A percentile compares a stretch with the other conserved stretches of the same genome.
These are phyloP conservation scores for Limnothrissa miodon DNA, from an alignment of 2,113 vertebrate species.

Conservation along the genomic window DNA sequence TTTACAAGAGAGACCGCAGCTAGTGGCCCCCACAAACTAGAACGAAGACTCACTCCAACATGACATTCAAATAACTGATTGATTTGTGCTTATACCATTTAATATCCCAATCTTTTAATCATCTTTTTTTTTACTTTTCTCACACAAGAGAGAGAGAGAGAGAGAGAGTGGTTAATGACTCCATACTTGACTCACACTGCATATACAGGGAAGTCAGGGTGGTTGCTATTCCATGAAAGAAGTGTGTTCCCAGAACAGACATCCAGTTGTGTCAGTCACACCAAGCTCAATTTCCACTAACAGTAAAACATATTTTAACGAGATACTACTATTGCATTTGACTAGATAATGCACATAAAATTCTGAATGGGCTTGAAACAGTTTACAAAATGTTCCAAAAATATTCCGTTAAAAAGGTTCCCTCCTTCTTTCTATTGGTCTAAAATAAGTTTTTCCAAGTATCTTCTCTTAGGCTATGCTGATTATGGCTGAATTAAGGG, in stretches of 20 bases:
- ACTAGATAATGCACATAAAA: not conserved
- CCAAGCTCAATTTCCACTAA: not conserved
- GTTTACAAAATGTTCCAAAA: not conserved
- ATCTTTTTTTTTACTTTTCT: too few species aligned
- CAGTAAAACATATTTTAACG: not conserved
- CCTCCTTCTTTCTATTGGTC: too few species aligned
- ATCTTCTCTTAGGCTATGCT: not conserved
- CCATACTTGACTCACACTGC: not conserved
- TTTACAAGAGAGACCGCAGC: too few species aligned
- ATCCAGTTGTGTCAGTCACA: not conserved
- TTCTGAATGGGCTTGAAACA: not conserved
- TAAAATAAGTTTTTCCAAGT: too few species aligned
- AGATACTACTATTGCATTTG: not conserved
- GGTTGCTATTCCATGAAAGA: not conserved
- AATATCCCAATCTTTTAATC: too few species aligned
- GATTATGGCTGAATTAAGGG: conserved; percentile 26
- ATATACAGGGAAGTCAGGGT: not conserved
- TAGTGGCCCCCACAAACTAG: too few species aligned
- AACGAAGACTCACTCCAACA: too few species aligned
- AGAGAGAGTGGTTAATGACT: not conserved
- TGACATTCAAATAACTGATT: too few species aligned
- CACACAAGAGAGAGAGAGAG: not conserved
- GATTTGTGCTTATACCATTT: too few species aligned
- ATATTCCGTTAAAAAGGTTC: too few species aligned
- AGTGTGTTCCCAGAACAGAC: not conserved